Percentiles rank a stretch among this genome's conserved stretches.
phyloP scores from a whole-genome alignment of 2,113 vertebrate genomes.

The Phylloscopus whistleri region DNA sequence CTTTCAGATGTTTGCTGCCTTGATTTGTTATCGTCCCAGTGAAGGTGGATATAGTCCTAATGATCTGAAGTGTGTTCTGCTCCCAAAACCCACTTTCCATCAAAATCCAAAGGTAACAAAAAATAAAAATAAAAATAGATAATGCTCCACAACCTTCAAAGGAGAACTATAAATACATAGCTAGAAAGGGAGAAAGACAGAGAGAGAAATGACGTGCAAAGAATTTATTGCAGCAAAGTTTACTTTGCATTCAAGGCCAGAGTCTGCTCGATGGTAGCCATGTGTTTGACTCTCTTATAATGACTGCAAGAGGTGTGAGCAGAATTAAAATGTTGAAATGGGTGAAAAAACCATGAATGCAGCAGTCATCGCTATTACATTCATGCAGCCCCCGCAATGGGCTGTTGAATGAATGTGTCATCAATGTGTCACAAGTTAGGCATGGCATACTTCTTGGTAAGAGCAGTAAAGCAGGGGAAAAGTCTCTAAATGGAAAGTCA shows the following conservation, averaged over 20 bases:
- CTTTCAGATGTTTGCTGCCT: background rate
- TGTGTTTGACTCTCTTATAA: background rate
- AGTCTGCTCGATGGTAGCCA: background rate
- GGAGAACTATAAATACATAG: background rate
- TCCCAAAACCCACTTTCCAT: background rate
- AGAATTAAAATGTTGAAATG: background rate
- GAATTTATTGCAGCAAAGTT: background rate
- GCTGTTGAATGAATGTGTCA: background rate
- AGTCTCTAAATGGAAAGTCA: background rate
- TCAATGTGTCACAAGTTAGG: background rate
- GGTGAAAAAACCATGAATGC: background rate
- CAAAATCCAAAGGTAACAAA: background rate
- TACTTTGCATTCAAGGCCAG: background rate
- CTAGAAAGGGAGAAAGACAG: background rate
- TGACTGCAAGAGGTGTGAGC: background rate
- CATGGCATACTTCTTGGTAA: background rate
- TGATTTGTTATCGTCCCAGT: background rate
- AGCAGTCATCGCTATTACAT: background rate
- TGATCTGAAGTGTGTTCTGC: background rate
- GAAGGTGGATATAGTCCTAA: background rate
- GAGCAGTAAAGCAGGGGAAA: background rate
- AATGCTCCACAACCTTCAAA: background rate
- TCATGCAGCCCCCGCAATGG: accelerated
- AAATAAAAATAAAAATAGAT: background rate
- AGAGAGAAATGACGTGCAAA: background rate